phyloP scores from a whole-genome alignment of 2,113 vertebrate genomes.

The Panthera leo region DNA sequence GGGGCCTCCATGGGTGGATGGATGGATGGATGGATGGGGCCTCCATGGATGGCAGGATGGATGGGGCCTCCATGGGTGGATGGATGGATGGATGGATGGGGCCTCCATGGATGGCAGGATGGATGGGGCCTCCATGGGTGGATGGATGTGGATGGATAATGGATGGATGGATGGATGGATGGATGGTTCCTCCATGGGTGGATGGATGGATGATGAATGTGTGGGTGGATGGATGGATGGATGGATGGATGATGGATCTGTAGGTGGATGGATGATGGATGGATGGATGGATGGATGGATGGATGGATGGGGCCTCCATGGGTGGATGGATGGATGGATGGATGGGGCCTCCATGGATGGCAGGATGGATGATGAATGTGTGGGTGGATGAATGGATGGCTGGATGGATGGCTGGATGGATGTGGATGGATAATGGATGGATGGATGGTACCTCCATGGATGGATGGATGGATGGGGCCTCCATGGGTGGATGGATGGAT shows the following conservation, averaged over 20 bases:
- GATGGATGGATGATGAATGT: no score
- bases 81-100: no score
- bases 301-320: not conserved
- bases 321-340: not conserved
- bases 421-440: not conserved
- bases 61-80: not conserved
- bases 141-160: not conserved
- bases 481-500: not conserved
- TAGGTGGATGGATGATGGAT: no score
- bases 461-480: not conserved
- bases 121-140: not conserved
- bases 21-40: no score
- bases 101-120: no score
- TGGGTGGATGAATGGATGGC: not conserved
- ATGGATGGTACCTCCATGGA: not conserved
- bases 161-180: not conserved
- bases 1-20: not conserved
- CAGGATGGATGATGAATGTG: no score
- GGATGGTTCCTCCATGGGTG: no score
- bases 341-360: not conserved
- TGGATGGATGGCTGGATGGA: no score
- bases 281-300: rapidly evolving
- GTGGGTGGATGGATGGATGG: no score
- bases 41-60: not conserved
- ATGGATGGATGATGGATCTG: no score